These are phyloP conservation scores for Knipowitschia caucasica DNA, from an alignment of 2,797 vertebrate species.

Conservation along the genomic window DNA sequence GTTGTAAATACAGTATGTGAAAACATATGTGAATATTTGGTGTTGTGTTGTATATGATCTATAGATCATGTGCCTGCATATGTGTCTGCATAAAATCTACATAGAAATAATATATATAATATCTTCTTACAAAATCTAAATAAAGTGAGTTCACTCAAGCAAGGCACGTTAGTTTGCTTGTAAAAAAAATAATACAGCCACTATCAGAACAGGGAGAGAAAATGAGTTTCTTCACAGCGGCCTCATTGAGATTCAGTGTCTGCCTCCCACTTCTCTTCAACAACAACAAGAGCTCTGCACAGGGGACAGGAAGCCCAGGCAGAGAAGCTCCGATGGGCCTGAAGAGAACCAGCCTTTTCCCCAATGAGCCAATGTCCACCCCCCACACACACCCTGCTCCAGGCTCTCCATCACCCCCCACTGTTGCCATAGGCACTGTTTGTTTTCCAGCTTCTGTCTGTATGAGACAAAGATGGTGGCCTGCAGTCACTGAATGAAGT, in stretches of 20 bases:
- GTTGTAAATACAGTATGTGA: too few species aligned
- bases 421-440: slow-evolving; percentile 70
- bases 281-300: slow-evolving; percentile 49
- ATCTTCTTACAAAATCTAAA: slow-evolving; percentile 38
- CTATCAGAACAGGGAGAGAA: slow-evolving; percentile 41
- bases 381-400: slow-evolving; percentile 46
- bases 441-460: slow-evolving; percentile 58
- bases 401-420: slow-evolving; percentile 62
- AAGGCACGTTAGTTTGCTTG: slow-evolving; percentile 20
- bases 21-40: too few species aligned
- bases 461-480: slow-evolving; percentile 24
- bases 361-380: slow-evolving; percentile 51
- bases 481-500: slow-evolving; percentile 41
- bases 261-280: slow-evolving; percentile 65
- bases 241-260: slow-evolving; percentile 77
- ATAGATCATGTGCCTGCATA: too few species aligned
- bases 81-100: too few species aligned
- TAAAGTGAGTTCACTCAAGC: slow-evolving; percentile 34
- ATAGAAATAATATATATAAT: too few species aligned
- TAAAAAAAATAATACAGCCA: slow-evolving; percentile 46
- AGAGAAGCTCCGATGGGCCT: slow-evolving; percentile 46
- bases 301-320: slow-evolving; percentile 47
- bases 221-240: slow-evolving; percentile 50
- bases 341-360: slow-evolving; percentile 27
- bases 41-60: too few species aligned